phyloP scores from a whole-genome alignment of 2,113 vertebrate species.

The Bubo scandiacus region DNA sequence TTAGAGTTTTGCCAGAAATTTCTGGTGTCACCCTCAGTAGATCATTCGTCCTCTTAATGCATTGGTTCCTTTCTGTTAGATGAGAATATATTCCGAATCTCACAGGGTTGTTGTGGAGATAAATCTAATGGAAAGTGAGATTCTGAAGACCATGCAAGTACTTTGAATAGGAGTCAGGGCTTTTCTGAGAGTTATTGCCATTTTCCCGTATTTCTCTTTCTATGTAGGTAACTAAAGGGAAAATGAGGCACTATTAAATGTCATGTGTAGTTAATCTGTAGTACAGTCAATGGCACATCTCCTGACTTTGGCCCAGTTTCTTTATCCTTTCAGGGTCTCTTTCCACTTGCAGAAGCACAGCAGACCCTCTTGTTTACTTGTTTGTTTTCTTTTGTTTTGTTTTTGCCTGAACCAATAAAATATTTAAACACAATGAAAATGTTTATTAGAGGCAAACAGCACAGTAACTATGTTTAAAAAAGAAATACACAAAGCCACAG shows the following conservation, averaged over 20 bases:
- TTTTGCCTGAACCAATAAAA: slow-evolving; percentile 35
- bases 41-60: neutral
- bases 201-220: neutral
- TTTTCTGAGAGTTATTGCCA: neutral
- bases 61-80: neutral
- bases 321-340: neutral
- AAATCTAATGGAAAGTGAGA: neutral
- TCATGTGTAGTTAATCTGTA: neutral
- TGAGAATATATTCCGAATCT: neutral
- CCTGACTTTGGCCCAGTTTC: neutral
- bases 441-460: slow-evolving; percentile 36
- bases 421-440: slow-evolving; percentile 49
- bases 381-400: slow-evolving; percentile 1
- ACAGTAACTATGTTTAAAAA: neutral
- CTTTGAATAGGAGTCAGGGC: neutral
- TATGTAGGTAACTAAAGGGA: neutral
- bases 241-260: neutral
- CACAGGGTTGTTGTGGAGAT: neutral
- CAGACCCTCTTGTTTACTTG: neutral
- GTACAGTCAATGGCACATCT: neutral
- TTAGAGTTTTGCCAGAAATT: neutral
- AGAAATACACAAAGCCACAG: neutral
- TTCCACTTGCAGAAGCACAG: neutral
- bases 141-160: neutral
- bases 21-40: neutral